Conservation (phyloP, 2,113 vertebrate species). For the Triplophysa dalaica region DNA sequence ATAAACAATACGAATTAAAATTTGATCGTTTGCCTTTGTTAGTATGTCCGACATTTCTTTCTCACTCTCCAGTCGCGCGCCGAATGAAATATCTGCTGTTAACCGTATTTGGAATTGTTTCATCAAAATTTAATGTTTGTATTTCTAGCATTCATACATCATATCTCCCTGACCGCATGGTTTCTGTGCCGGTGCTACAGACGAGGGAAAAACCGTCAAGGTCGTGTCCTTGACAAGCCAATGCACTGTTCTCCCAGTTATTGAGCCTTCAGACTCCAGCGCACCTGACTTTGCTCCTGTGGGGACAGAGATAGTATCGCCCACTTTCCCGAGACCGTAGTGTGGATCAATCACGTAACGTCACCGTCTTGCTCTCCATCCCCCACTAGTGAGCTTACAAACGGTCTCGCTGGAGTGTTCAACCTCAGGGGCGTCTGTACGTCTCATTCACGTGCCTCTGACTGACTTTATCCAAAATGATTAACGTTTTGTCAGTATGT, state of each 20-base stretch:
- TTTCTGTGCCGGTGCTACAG: conserved; percentile 20
- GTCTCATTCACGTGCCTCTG: not conserved
- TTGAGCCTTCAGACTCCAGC: conserved; percentile 35
- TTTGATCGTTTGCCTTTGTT: conserved; percentile 28
- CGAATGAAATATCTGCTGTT: no score
- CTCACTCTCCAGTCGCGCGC: not conserved
- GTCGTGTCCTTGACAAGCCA: conserved; percentile 55
- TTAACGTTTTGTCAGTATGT: no score
- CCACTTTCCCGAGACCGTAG: conserved; percentile 43
- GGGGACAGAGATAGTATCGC: conserved; percentile 53
- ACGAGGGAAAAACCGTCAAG: conserved; percentile 44
- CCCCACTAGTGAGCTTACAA: not conserved
- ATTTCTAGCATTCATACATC: not conserved
- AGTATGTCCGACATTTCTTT: not conserved
- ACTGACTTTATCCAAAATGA: no score
- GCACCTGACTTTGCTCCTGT: conserved; percentile 44
- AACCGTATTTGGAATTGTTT: not conserved
- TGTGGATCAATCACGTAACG: conserved; percentile 31
- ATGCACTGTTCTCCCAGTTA: conserved; percentile 51
- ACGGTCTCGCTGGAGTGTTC: conserved; percentile 23
- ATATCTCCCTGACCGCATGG: not conserved
- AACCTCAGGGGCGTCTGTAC: conserved; percentile 1
- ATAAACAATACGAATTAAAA: conserved; percentile 28
- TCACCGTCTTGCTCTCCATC: conserved; percentile 31
- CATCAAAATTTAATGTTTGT: not conserved